phyloP scores from a whole-genome alignment of 1,140 invertebrate species.

The Ridgeia piscesae region DNA sequence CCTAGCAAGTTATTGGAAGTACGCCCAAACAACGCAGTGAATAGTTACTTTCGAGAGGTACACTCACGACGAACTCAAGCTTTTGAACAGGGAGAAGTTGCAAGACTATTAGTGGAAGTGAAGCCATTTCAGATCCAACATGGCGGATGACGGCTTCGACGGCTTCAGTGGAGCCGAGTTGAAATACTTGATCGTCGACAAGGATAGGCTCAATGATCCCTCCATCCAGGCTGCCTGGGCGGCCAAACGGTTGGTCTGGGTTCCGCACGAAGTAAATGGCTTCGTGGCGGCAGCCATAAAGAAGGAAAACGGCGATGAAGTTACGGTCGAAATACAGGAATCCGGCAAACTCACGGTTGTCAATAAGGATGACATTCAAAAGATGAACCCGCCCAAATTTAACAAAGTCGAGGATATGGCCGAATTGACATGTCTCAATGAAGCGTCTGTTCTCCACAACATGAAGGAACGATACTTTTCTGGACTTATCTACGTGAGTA shows the following conservation, averaged over 20 bases:
- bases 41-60: background rate
- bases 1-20: background rate
- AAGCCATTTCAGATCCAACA: constrained; percentile 5
- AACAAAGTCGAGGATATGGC: constrained; percentile 99
- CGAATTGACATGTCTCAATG: constrained; percentile 97
- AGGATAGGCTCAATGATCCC: constrained; percentile 71
- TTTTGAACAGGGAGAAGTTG: background rate
- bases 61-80: background rate
- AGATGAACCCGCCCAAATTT: constrained; percentile 99
- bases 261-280: constrained; percentile 93
- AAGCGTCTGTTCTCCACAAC: constrained; percentile 98
- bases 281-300: constrained; percentile 96
- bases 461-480: constrained; percentile 99
- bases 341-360: constrained; percentile 80
- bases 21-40: background rate
- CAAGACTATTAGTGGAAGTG: background rate
- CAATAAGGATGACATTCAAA: constrained; percentile 95
- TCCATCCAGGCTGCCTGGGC: constrained; percentile 98
- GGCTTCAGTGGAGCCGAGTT: constrained; percentile 40
- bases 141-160: background rate
- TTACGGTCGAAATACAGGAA: constrained; percentile 95
- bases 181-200: constrained; percentile 59
- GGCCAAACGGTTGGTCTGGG: constrained; percentile 95
- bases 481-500: constrained; percentile 98
- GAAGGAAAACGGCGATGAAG: constrained; percentile 89